These are phyloP conservation scores for Coecobrya sp. DNA, from an alignment of 2,888 invertebrate species.

Conservation along the genomic window DNA sequence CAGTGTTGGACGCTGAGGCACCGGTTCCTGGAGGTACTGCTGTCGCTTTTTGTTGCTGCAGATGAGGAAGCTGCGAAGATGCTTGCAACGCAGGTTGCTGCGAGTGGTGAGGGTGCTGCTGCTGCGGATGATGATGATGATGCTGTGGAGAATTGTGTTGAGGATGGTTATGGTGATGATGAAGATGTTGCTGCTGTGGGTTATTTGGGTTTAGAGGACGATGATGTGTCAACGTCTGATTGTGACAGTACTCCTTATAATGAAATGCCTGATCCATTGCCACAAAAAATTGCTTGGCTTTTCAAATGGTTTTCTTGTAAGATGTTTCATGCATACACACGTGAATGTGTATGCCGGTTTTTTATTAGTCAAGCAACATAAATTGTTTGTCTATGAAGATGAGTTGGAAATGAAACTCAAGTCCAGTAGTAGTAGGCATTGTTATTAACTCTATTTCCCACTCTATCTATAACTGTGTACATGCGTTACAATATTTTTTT, in stretches of 20 bases:
- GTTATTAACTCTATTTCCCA: too few relatives aligned
- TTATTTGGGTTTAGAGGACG: conserved; percentile 75
- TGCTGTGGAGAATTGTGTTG: conserved; percentile 63
- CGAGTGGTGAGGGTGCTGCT: conserved; percentile 54
- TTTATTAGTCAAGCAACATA: neutral
- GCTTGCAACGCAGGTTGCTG: conserved; percentile 32
- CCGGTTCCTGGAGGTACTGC: conserved; percentile 69
- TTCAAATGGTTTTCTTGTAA: neutral
- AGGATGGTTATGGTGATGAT: conserved; percentile 70
- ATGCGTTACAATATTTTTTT: too few relatives aligned
- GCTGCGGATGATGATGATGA: conserved; percentile 56
- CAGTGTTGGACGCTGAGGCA: conserved; percentile 48
- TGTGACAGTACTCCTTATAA: conserved; percentile 85
- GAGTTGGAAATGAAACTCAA: too few relatives aligned
- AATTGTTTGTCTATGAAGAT: too few relatives aligned
- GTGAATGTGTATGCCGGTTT: neutral
- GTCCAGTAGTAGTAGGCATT: too few relatives aligned
- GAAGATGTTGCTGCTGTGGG: conserved; percentile 68
- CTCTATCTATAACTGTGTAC: too few relatives aligned
- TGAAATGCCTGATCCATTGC: conserved; percentile 85
- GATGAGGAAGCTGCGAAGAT: conserved; percentile 42
- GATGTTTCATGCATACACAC: neutral
- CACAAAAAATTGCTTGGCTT: conserved; percentile 57
- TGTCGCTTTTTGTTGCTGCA: conserved; percentile 59
- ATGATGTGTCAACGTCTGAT: conserved; percentile 80